Percentiles rank a stretch among this genome's conserved stretches.
phyloP scores from a whole-genome alignment of 1,140 invertebrate genomes.

The Pantala flavescens region DNA sequence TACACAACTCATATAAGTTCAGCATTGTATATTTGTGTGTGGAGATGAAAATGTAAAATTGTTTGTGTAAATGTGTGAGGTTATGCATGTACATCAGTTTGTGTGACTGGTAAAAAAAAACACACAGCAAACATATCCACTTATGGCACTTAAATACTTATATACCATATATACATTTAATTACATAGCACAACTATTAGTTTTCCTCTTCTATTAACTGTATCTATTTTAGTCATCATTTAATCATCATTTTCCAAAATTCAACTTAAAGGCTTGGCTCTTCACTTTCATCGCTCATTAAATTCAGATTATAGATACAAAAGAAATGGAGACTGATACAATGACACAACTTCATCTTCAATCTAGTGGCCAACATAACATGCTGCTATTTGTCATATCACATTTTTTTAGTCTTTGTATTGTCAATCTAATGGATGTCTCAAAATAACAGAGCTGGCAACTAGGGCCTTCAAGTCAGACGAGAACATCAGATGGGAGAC shows the following conservation, averaged over 20 bases:
- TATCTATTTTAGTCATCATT: conserved; percentile 16
- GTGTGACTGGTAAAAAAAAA: conserved; percentile 17
- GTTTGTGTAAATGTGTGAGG: conserved; percentile 11
- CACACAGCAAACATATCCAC: conserved; percentile 22
- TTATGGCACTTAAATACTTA: conserved; percentile 24
- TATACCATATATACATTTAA: conserved; percentile 24
- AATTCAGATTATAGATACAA: conserved; percentile 11
- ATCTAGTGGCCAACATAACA: conserved; percentile 13
- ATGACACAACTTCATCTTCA: not conserved
- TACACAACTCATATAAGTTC: not conserved
- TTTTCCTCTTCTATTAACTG: conserved; percentile 16
- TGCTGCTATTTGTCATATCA: conserved; percentile 11
- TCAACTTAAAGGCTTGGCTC: not conserved
- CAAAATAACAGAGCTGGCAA: not conserved
- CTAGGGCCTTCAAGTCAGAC: not conserved
- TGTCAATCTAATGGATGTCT: conserved; percentile 6
- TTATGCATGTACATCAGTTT: conserved; percentile 4
- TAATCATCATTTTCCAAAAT: not conserved
- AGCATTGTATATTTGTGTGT: not conserved
- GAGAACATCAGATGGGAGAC: conserved; percentile 4
- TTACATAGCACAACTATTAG: conserved; percentile 22
- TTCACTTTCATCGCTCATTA: not conserved
- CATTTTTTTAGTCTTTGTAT: conserved; percentile 4
- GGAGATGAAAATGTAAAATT: not conserved
- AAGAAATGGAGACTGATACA: conserved; percentile 12